Conservation (phyloP, 2,888 invertebrate species). For the Erebia ligea region DNA sequence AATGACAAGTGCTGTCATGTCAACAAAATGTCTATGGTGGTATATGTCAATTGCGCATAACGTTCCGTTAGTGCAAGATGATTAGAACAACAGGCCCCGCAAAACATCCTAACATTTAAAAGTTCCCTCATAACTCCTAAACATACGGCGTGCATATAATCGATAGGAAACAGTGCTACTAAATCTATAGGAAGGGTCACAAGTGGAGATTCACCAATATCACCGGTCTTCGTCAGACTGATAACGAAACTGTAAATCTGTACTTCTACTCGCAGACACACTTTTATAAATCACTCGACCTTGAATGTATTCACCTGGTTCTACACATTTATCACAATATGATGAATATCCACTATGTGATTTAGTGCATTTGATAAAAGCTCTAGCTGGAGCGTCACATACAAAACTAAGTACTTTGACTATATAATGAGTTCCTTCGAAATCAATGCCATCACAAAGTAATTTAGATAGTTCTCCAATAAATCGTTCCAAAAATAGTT, state of each 20-base stretch:
- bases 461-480: conserved; percentile 5
- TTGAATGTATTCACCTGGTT: conserved; percentile 5
- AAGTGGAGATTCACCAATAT: conserved; percentile 4
- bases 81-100: too few species aligned
- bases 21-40: too few species aligned
- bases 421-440: conserved; percentile 6
- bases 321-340: conserved; percentile 7
- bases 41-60: too few species aligned
- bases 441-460: conserved; percentile 7
- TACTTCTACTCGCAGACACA: conserved; percentile 4
- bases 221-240: conserved; percentile 1
- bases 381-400: background rate
- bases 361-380: conserved; percentile 8
- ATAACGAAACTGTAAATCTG: background rate
- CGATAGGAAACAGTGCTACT: conserved; percentile 5
- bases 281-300: conserved; percentile 4
- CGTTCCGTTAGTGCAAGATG: too few species aligned
- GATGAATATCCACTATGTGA: conserved; percentile 6
- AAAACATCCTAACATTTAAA: conserved; percentile 1
- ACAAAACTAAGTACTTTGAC: conserved; percentile 5
- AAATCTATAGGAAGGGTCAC: conserved; percentile 5
- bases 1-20: too few species aligned
- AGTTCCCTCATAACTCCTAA: conserved; percentile 5
- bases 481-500: conserved; percentile 4
- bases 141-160: background rate